These are phyloP conservation scores for Clitarchus hookeri DNA, from an alignment of 2,888 invertebrate species.

Conservation along the genomic window DNA sequence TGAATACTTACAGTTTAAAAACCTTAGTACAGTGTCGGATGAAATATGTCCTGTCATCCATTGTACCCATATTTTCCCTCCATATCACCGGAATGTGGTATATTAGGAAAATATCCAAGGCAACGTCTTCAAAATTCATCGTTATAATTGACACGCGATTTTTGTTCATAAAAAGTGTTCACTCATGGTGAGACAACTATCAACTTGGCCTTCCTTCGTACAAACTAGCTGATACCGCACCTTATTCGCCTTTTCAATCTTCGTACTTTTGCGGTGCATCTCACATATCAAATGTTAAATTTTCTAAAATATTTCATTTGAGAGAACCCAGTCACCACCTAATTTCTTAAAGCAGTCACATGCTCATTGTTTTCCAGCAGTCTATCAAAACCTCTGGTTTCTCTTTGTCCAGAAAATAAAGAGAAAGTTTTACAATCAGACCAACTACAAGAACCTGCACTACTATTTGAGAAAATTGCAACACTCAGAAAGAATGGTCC, in stretches of 20 bases:
- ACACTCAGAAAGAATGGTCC: too few relatives aligned
- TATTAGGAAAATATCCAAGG: background rate
- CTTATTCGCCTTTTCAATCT: background rate
- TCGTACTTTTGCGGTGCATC: background rate
- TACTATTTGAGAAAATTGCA: too few relatives aligned
- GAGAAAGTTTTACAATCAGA: too few relatives aligned
- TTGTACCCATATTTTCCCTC: background rate
- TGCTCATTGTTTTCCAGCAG: too few relatives aligned
- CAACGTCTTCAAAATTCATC: background rate
- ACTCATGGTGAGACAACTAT: background rate
- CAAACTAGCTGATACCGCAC: background rate
- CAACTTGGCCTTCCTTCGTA: background rate
- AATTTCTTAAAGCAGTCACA: too few relatives aligned
- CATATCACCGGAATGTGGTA: background rate
- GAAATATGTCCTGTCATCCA: background rate
- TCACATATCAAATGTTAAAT: background rate
- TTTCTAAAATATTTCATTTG: background rate
- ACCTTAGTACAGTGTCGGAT: background rate
- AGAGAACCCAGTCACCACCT: background rate
- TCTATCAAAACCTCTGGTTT: too few relatives aligned
- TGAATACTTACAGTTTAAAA: background rate
- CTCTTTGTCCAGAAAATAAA: too few relatives aligned
- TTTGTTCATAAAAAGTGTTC: constrained; percentile 2
- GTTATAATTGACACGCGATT: background rate
- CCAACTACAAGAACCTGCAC: too few relatives aligned